Conservation (phyloP, 2,888 invertebrate genomes). For the Cerceris ruficornis region DNA sequence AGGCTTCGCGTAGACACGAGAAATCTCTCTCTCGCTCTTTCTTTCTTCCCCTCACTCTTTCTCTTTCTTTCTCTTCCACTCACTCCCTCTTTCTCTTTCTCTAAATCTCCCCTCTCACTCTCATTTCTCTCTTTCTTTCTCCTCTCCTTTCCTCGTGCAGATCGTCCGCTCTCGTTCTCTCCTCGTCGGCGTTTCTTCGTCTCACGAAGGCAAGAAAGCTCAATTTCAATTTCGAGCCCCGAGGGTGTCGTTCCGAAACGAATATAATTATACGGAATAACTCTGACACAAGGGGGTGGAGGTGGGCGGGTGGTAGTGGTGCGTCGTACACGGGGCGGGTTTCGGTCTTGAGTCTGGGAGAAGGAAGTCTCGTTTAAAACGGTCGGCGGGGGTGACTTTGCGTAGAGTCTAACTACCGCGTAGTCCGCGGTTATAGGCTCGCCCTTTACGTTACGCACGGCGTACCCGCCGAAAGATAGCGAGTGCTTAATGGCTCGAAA, state of each 20-base stretch:
- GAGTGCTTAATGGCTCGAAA: slow-evolving; percentile 80
- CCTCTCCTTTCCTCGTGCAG: slow-evolving; percentile 13
- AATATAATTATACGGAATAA: slow-evolving; percentile 82
- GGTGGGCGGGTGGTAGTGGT: not conserved
- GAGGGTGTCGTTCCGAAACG: slow-evolving; percentile 81
- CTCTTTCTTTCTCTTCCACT: not conserved
- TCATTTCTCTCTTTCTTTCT: slow-evolving; percentile 7
- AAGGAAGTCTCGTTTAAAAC: slow-evolving; percentile 61
- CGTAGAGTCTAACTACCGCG: slow-evolving; percentile 52
- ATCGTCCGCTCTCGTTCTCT: slow-evolving; percentile 11
- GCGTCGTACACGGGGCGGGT: slow-evolving; percentile 15
- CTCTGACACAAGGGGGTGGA: slow-evolving; percentile 72
- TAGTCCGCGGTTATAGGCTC: slow-evolving; percentile 65
- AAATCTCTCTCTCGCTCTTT: slow-evolving; percentile 24
- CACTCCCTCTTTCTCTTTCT: slow-evolving; percentile 9
- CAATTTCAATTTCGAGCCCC: slow-evolving; percentile 82
- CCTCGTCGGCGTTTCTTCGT: slow-evolving; percentile 35
- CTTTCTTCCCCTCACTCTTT: slow-evolving; percentile 10
- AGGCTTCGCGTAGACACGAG: slow-evolving; percentile 51
- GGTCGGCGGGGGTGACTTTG: slow-evolving; percentile 35
- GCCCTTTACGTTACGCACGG: slow-evolving; percentile 68
- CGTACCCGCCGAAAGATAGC: slow-evolving; percentile 77
- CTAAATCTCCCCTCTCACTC: slow-evolving; percentile 5
- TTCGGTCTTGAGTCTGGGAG: slow-evolving; percentile 49
- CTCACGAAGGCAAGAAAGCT: slow-evolving; percentile 72